A percentile compares a stretch with the other conserved stretches of the same genome.
Conservation (phyloP, 2,888 invertebrate genomes). For the Diadromus collaris region DNA sequence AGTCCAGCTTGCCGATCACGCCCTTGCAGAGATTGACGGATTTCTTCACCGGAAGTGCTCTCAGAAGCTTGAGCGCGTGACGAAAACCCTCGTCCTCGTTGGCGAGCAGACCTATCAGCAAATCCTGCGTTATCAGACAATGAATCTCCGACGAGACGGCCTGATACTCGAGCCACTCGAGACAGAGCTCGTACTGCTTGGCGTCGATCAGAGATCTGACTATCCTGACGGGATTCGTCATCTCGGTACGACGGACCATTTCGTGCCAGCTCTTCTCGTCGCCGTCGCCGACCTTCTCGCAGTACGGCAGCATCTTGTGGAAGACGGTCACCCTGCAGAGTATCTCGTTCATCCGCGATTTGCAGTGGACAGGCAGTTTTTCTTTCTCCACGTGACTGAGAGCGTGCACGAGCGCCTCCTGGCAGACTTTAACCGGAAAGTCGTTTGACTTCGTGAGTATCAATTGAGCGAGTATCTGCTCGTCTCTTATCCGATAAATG, state of each 20-base stretch:
- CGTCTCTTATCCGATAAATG: conserved; percentile 73
- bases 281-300: conserved; percentile 55
- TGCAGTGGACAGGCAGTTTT: conserved; percentile 71
- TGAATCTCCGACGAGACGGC: conserved; percentile 83
- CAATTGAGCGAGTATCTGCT: conserved; percentile 71
- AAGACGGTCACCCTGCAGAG: conserved; percentile 73
- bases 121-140: conserved; percentile 81
- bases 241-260: conserved; percentile 72
- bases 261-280: conserved; percentile 72
- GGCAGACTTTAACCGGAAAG: conserved; percentile 74
- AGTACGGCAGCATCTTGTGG: conserved; percentile 75
- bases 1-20: conserved; percentile 84
- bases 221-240: conserved; percentile 81
- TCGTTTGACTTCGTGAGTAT: conserved; percentile 72
- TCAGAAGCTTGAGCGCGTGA: conserved; percentile 80
- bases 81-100: conserved; percentile 78
- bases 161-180: conserved; percentile 87
- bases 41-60: conserved; percentile 83
- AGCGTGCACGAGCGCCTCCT: conserved; percentile 70
- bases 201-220: conserved; percentile 82
- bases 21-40: conserved; percentile 84
- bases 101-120: conserved; percentile 83
- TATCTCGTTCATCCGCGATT: conserved; percentile 71
- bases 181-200: conserved; percentile 84
- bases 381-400: conserved; percentile 69